A percentile compares a stretch with the other conserved stretches of the same genome.
phyloP scores from a whole-genome alignment of 2,113 vertebrate species.

The Promerops cafer region DNA sequence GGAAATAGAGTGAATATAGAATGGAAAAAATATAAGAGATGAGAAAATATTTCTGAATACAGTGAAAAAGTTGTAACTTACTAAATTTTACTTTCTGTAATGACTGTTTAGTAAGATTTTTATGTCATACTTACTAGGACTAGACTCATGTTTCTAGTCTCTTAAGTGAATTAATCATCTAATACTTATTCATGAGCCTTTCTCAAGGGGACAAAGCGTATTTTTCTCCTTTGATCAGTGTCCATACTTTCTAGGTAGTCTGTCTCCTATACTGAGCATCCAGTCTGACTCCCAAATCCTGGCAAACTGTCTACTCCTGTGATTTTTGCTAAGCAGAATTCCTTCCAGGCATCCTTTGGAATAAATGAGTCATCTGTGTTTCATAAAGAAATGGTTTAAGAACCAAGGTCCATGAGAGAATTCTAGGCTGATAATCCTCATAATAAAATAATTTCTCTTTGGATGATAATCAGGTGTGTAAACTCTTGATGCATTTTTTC shows the following conservation, averaged over 20 bases:
- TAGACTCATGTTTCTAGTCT: not conserved
- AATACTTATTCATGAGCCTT: not conserved
- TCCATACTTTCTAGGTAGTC: not conserved
- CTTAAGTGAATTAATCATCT: not conserved
- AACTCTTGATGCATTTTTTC: not conserved
- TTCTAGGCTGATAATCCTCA: not conserved
- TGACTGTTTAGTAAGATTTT: not conserved
- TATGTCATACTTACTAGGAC: not conserved
- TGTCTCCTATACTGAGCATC: not conserved
- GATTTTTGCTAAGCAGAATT: not conserved
- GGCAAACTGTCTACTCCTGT: not conserved
- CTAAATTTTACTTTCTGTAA: not conserved
- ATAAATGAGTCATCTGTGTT: not conserved
- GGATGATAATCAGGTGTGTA: not conserved
- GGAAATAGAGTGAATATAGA: not conserved
- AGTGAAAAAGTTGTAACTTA: not conserved
- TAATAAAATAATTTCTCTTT: not conserved
- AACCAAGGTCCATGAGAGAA: not conserved
- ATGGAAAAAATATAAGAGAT: not conserved
- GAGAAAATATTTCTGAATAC: not conserved
- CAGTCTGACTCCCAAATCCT: not conserved
- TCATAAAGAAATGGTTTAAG: not conserved
- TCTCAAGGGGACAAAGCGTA: not conserved
- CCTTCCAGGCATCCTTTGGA: not conserved
- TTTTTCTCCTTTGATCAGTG: conserved; percentile 1